phyloP scores from a whole-genome alignment of 2,797 vertebrate genomes.

The Hypotaenidia philippensis region DNA sequence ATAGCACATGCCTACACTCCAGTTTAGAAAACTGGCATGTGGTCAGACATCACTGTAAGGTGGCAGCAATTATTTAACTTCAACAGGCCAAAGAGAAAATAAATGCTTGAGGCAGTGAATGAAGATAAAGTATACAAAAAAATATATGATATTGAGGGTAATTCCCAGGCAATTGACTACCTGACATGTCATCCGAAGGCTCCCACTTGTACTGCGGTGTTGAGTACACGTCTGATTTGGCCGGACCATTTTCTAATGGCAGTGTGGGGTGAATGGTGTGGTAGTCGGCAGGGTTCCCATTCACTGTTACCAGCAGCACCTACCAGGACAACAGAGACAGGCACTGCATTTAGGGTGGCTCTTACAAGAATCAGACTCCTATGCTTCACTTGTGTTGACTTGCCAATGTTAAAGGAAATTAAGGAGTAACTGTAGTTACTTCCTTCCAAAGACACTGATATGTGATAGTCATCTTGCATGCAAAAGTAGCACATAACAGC shows the following conservation, averaged over 20 bases:
- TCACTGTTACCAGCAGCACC: slow-evolving; percentile 89
- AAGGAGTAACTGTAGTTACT: background rate
- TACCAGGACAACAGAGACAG: slow-evolving; percentile 23
- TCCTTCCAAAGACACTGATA: background rate
- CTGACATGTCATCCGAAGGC: slow-evolving; percentile 76
- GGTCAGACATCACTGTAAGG: background rate
- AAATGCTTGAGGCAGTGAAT: background rate
- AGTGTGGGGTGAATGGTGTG: slow-evolving; percentile 81
- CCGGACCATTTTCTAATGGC: slow-evolving; percentile 89
- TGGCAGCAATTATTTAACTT: background rate
- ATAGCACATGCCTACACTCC: background rate
- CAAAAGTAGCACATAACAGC: background rate
- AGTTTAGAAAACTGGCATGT: background rate
- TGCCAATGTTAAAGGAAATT: background rate
- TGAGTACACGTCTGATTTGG: slow-evolving; percentile 89
- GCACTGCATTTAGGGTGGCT: background rate
- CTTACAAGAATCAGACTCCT: background rate
- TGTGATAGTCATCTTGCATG: background rate
- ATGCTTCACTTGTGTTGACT: background rate
- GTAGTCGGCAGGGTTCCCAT: slow-evolving; percentile 93
- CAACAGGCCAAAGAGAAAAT: background rate
- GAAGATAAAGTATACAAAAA: background rate
- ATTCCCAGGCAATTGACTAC: slow-evolving; percentile 72
- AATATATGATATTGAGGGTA: background rate
- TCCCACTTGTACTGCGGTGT: slow-evolving; percentile 94